Evolutionary conservation across 2,888 invertebrate species (phyloP), one percentile per base, ranked within the genome.

Genomic region (Enchytraeus crypticus): DNA sequence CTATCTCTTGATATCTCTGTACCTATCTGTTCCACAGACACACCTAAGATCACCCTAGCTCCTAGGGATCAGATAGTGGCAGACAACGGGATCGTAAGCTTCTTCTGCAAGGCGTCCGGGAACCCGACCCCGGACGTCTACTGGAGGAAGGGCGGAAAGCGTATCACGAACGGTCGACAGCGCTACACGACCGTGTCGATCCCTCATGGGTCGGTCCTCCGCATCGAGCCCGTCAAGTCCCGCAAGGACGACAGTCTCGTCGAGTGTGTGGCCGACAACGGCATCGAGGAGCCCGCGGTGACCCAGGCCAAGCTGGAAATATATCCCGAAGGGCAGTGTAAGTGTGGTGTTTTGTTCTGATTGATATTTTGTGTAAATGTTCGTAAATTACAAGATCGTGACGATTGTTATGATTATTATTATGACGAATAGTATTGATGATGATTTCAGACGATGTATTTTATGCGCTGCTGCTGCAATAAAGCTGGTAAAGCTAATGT

Each of bases 231-330:
- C 0, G 92, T 93, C 64, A 86, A 88, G 60, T 84, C 87, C 38
- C 84, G 84, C 60, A 85, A 90, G 58, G 96, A 97, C 81, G 90
- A 91, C 77, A 89, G 91, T 33, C 86, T 86, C 21, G 93, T 93
- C 81, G 92, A 96, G 78, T 98, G 97, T 76, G 87, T 93, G 58
- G 97, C 96, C 0, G 93, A 95, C 81, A 98, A 97, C 81, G 92
- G 93, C 49, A 91, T 93, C 29, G 96, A 93, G 0, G 92, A 92
- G 80, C 91, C 92, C 3, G 93, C 95, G 63, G 87, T 86, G 66
- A 90, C 93, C 29, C 87, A 88, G 67, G 96, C 95, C 56, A 87
- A 86, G 57, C 85, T 98, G 71, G 86, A 86, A 59, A 92, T 96
- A 69, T 89, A 69, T 49, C 49, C 49, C 3, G 38, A 49, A 23